phyloP scores from a whole-genome alignment of 2,797 vertebrate genomes.

The Diceros bicornis region DNA sequence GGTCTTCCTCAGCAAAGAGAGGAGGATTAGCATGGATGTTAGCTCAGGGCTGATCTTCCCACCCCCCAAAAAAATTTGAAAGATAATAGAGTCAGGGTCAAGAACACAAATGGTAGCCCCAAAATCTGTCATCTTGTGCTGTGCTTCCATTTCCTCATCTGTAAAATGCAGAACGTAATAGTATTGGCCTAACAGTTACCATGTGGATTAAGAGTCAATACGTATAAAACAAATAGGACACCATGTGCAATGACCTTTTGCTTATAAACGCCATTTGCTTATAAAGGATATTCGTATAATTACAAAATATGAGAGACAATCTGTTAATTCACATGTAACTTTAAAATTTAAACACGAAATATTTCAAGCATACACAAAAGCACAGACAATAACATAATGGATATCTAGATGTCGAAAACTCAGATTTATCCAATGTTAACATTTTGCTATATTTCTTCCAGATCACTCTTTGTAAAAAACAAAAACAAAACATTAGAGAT shows the following conservation, averaged over 20 bases:
- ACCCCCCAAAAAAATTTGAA: not conserved
- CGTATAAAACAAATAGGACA: not conserved
- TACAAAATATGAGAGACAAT: not conserved
- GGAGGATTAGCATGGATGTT: too few species aligned
- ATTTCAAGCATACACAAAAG: not conserved
- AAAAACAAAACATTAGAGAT: not conserved
- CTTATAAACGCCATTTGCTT: not conserved
- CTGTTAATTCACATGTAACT: not conserved
- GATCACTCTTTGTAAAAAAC: not conserved
- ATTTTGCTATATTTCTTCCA: not conserved
- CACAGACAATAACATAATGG: not conserved
- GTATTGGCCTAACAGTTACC: not conserved
- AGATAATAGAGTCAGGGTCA: not conserved
- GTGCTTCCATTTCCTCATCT: not conserved
- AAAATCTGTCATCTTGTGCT: not conserved
- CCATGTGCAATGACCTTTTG: not conserved
- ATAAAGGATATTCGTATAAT: not conserved
- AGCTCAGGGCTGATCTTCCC: too few species aligned
- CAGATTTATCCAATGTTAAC: not conserved
- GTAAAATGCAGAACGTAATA: not conserved
- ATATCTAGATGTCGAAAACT: not conserved
- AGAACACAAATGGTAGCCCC: not conserved
- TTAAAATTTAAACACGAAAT: not conserved
- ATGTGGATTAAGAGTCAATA: not conserved
- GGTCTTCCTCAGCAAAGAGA: too few species aligned